These are phyloP conservation scores for Drosophila grimshawi DNA, from an alignment of 1,140 invertebrate species.

Conservation along the genomic window DNA sequence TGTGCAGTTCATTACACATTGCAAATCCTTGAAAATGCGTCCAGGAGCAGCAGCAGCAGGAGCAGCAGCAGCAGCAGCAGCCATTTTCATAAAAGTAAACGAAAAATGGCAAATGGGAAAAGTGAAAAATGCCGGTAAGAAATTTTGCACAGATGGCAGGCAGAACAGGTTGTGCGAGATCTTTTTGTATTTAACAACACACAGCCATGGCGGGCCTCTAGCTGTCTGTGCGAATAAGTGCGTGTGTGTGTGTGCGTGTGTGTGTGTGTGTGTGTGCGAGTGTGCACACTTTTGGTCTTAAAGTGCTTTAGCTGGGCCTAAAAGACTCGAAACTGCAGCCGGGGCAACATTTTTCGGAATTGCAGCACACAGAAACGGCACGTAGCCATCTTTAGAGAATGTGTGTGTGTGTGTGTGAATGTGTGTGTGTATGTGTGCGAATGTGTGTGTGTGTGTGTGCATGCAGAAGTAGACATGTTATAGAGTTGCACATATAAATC, in stretches of 20 bases:
- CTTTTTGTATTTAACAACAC: constrained; percentile 66
- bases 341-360: constrained; percentile 48
- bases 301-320: constrained; percentile 49
- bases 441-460: constrained; percentile 36
- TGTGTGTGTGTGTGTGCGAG: constrained; percentile 30
- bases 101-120: constrained; percentile 50
- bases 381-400: constrained; percentile 53
- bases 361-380: constrained; percentile 63
- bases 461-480: constrained; percentile 60
- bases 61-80: constrained; percentile 35
- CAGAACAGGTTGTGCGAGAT: constrained; percentile 34
- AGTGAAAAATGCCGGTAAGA: constrained; percentile 46
- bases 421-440: constrained; percentile 13
- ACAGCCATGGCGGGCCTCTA: constrained; percentile 17
- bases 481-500: constrained; percentile 74
- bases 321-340: constrained; percentile 26
- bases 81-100: constrained; percentile 77
- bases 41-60: constrained; percentile 29
- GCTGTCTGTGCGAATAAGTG: constrained; percentile 21
- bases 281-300: constrained; percentile 15
- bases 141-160: constrained; percentile 18
- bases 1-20: constrained; percentile 64
- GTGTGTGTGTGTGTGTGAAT: background rate
- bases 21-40: constrained; percentile 62
- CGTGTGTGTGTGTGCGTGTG: background rate